These are phyloP conservation scores for Idaea straminata DNA, from an alignment of 2,888 invertebrate species.

Conservation along the genomic window DNA sequence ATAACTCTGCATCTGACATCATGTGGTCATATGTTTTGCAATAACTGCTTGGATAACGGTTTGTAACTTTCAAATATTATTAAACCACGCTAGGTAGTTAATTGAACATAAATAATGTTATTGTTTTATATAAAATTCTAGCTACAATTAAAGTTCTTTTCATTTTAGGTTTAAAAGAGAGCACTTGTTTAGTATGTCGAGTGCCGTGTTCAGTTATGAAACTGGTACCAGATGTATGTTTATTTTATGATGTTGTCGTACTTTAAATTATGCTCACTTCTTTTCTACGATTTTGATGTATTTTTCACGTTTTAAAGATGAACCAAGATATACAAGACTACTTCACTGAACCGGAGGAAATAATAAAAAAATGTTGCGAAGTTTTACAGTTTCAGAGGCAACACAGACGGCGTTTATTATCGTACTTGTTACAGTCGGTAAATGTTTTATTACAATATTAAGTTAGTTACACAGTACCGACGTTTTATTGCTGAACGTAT, in stretches of 20 bases:
- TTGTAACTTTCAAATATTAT: constrained; percentile 23
- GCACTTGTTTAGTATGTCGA: constrained; percentile 68
- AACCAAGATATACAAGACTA: constrained; percentile 75
- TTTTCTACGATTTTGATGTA: background rate
- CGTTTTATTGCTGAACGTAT: constrained; percentile 1
- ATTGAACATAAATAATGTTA: background rate
- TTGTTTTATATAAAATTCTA: constrained; percentile 9
- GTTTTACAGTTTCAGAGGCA: constrained; percentile 74
- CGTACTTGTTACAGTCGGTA: constrained; percentile 74
- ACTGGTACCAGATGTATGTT: constrained; percentile 69
- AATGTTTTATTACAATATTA: constrained; percentile 4
- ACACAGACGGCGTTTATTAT: constrained; percentile 67
- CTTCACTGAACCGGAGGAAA: constrained; percentile 75
- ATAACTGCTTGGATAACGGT: constrained; percentile 70
- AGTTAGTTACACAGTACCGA: constrained; percentile 3
- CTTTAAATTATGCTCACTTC: background rate
- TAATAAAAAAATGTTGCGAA: constrained; percentile 69
- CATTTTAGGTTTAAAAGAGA: constrained; percentile 61
- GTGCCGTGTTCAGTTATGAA: constrained; percentile 71
- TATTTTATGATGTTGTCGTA: constrained; percentile 2
- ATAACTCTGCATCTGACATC: constrained; percentile 71
- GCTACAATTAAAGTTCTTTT: constrained; percentile 7
- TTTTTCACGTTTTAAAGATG: constrained; percentile 54
- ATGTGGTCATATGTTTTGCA: constrained; percentile 79
- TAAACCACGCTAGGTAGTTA: constrained; percentile 2